phyloP scores from a whole-genome alignment of 2,113 vertebrate species.

The Pangasianodon hypophthalmus region DNA sequence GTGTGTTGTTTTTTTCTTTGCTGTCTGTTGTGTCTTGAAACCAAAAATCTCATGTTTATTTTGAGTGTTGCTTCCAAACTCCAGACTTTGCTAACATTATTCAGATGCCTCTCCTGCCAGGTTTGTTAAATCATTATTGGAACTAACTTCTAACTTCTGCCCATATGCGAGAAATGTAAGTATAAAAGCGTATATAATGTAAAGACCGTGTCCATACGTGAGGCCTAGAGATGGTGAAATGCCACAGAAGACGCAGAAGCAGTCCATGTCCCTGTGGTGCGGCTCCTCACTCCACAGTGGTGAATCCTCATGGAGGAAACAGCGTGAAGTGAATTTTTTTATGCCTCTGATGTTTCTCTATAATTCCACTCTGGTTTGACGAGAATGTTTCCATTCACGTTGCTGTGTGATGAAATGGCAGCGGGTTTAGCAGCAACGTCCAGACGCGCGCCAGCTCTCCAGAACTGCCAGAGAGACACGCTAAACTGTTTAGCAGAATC shows the following conservation, averaged over 20 bases:
- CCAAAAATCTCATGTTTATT: background rate
- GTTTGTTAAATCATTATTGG: background rate
- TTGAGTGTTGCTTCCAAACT: background rate
- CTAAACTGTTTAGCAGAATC: constrained; percentile 27
- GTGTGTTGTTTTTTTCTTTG: background rate
- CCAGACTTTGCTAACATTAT: background rate
- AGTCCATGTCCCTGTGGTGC: background rate
- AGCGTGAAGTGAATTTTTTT: constrained; percentile 25
- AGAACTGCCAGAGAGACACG: constrained; percentile 6
- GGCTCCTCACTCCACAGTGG: background rate
- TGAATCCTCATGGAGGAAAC: constrained; percentile 35
- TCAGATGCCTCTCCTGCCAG: background rate
- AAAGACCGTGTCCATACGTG: background rate
- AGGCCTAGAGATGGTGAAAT: background rate
- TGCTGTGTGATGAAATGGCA: constrained; percentile 34
- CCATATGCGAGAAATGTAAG: background rate
- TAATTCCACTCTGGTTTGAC: constrained; percentile 41
- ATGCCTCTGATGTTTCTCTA: constrained; percentile 30
- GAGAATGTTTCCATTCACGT: constrained; percentile 50
- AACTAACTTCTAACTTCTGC: background rate
- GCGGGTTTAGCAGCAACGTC: constrained; percentile 21
- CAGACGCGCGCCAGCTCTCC: constrained; percentile 16
- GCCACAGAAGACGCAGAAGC: background rate
- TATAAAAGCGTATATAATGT: background rate
- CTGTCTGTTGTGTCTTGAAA: background rate